These are phyloP conservation scores for Chymomyza costata DNA, from an alignment of 1,140 invertebrate species.

Conservation along the genomic window DNA sequence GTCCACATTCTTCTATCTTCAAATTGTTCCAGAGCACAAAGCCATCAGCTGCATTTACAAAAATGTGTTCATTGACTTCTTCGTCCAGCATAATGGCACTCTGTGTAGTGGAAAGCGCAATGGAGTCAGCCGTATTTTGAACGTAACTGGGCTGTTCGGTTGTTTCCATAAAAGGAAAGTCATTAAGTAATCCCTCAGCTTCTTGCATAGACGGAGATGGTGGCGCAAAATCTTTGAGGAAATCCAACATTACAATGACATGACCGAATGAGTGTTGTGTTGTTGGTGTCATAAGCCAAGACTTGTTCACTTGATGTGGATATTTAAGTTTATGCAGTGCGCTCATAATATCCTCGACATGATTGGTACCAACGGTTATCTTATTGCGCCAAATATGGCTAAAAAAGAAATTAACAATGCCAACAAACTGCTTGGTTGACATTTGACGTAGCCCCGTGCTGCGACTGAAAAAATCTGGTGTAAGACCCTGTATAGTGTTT, in stretches of 20 bases:
- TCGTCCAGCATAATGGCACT: constrained; percentile 19
- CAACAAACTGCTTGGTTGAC: constrained; percentile 66
- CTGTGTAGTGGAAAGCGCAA: constrained; percentile 30
- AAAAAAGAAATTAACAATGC: constrained; percentile 55
- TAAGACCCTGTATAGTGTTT: constrained; percentile 15
- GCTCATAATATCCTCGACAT: constrained; percentile 60
- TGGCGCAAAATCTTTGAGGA: constrained; percentile 60
- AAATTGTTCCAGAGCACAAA: constrained; percentile 46
- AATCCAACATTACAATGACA: constrained; percentile 63
- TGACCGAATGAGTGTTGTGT: constrained; percentile 65
- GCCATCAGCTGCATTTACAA: constrained; percentile 22
- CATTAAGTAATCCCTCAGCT: constrained; percentile 7
- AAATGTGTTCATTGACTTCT: constrained; percentile 31
- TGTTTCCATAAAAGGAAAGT: constrained; percentile 51
- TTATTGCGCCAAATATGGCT: constrained; percentile 47
- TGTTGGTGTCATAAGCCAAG: constrained; percentile 65
- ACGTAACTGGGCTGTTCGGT: constrained; percentile 41
- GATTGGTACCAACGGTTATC: constrained; percentile 45
- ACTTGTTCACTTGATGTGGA: constrained; percentile 63
- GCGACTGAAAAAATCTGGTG: constrained; percentile 45
- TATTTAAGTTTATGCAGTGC: constrained; percentile 60
- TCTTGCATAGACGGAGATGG: background rate
- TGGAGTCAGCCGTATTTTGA: constrained; percentile 27
- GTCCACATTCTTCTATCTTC: constrained; percentile 24
- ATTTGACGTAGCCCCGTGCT: constrained; percentile 51